phyloP scores from a whole-genome alignment of 2,888 invertebrate genomes.

The Gymnoscelis rufifasciata region DNA sequence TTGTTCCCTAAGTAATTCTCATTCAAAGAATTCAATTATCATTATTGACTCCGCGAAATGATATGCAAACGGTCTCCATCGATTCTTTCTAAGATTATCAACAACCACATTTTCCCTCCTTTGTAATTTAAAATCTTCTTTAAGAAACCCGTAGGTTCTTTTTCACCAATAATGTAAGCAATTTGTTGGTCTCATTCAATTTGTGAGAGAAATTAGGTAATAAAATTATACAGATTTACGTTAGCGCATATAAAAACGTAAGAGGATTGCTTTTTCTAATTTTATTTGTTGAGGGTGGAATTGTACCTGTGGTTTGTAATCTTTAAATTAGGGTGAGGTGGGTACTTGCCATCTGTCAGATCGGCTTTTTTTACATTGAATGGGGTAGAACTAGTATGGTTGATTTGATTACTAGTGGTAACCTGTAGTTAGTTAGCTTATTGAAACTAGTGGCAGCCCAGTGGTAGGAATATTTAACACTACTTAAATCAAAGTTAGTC shows the following conservation, averaged over 20 bases:
- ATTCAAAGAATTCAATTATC: not conserved
- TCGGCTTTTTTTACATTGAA: too few species aligned
- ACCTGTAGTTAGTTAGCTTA: too few species aligned
- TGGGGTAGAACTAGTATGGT: too few species aligned
- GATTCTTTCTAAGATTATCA: constrained; percentile 41
- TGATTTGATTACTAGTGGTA: too few species aligned
- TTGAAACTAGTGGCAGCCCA: too few species aligned
- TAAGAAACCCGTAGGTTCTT: constrained; percentile 5
- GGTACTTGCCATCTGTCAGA: constrained; percentile 20
- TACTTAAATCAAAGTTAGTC: too few species aligned
- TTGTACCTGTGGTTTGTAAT: constrained; percentile 48
- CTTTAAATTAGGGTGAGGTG: constrained; percentile 33
- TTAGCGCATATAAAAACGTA: constrained; percentile 47
- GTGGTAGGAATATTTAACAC: too few species aligned
- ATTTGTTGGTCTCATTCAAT: constrained; percentile 48
- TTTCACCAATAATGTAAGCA: constrained; percentile 37
- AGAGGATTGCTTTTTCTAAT: constrained; percentile 56
- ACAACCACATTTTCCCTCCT: constrained; percentile 6
- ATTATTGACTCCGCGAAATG: constrained; percentile 46
- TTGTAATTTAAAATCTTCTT: constrained; percentile 13
- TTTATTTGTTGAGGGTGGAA: constrained; percentile 44
- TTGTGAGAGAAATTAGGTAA: constrained; percentile 52
- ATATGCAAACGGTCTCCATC: constrained; percentile 44
- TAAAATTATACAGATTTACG: constrained; percentile 73
- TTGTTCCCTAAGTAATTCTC: too few species aligned